Base-by-base conservation (phyloP, 2,888 invertebrate species). In the Stegana nigrithorax region DNA sequence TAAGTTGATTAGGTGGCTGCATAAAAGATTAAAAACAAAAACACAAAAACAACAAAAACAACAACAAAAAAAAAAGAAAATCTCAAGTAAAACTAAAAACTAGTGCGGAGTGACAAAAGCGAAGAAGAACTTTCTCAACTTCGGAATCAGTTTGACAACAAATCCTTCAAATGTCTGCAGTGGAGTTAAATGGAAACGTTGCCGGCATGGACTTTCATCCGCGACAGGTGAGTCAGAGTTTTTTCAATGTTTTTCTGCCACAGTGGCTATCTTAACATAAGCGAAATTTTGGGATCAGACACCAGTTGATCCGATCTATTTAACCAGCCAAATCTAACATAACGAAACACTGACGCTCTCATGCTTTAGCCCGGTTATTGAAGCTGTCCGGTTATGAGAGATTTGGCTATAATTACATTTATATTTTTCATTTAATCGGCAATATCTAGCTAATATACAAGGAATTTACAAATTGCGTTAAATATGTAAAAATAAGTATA, bases 171-270 rank as follows among this genome's bases (percentile, higher is more conserved):
- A 82, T 82, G 82, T 82, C 82, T 51, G 72, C 79, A 63, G 71
- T 80, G 64, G 83, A 82, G 67, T 67, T 82, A 51, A 82, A 79
- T 75, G 79, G 76, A 66, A 71, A 72, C 68, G 72, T 73, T 67
- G 73, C 82, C 39, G 69, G 68, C 42, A 73, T 80, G 76, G 83
- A 82, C 66, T 82, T 80, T 67, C 82, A 75, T 67, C 80, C 78
- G 64, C 72, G 73, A 70, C 77, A 81, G 82, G 81, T 82, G 62
- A 81, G 78, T 73, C 39, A 32, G 53, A 23, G 23, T 14, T 8
- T 39, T 39, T n/a, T n/a, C 2, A 39, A 39, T 39, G 2, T 39
- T 12, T 39, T 39, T n/a, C 6, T n/a, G 14, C 12, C 25, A 50
- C n/a, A 25, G 25, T 42, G 17, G 6, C 36, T 12, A 4, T 32